Evolutionary conservation across 2,113 vertebrate genomes (phyloP), one percentile per base, ranked within the genome.

Genomic region (Tachuris rubrigastra): DNA sequence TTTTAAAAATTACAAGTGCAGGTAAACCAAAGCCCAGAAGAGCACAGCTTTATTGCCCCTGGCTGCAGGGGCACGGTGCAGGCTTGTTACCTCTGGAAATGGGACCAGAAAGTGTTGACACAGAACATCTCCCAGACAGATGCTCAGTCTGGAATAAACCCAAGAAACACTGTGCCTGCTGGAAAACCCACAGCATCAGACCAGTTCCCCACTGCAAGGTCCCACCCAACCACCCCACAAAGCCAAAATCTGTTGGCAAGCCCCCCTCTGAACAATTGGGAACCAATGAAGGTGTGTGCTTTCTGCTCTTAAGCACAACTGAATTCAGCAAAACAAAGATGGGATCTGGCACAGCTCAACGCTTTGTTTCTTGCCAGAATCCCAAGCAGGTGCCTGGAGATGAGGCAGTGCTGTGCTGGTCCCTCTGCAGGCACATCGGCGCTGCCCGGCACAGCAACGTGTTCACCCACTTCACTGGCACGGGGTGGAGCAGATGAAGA

Each of bases 321-420:
- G 3, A 59, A 17, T 41, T 42, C 53, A 60, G 44, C 15, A 14
- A 37, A 68, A 31, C 1, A 41, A 69, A 66, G 67, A 8, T 1
- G 30, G 50, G 62, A 20, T 9, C 37, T 27, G 41, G 21, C 87
- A 78, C 3, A 3, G 12, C 30, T 46, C 5, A 17, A 33, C 1
- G 1, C 22, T 63, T 37, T 56, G 22, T 20, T 27, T 41, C 60
- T 42, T 60, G 21, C 53, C 66, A 68, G 52, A n/a, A 6, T 12
- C n/a, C 33, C 1, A 0, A 0, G 5, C 9, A 31, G 62, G 41
- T 17, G 27, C 31, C 0, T 1, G 41, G 42, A 33, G 44, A 27
- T 11, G 35, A 35, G 72, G 71, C 74, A 7, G n/a, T 1, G 53
- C 59, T 7, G 37, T 4, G 31, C 4, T 2, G 6, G 9, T 27